Percentiles rank a stretch among this genome's conserved stretches.
These are phyloP conservation scores for Xiphorhynchus elegans DNA, from an alignment of 2,113 vertebrate genomes.

Conservation along the genomic window DNA sequence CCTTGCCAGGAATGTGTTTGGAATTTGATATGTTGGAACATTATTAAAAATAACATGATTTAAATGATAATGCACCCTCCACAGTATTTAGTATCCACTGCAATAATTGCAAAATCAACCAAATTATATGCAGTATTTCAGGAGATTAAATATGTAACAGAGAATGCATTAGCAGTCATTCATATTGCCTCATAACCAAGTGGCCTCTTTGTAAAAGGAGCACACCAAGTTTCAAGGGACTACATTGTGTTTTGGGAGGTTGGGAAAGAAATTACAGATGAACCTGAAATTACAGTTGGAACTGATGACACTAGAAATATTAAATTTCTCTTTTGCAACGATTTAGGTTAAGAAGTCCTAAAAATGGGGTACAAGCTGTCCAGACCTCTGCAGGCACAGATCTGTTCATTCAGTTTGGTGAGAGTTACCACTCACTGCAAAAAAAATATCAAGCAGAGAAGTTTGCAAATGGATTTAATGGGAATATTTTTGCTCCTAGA, in stretches of 20 bases:
- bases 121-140: not conserved
- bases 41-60: not conserved
- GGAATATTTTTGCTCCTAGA: not conserved
- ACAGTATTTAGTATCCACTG: not conserved
- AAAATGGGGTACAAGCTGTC: not conserved
- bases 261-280: not conserved
- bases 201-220: not conserved
- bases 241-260: not conserved
- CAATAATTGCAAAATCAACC: not conserved
- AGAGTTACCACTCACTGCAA: not conserved
- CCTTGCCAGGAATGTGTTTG: not conserved
- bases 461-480: not conserved
- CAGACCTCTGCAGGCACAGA: not conserved
- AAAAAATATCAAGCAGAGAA: not conserved
- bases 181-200: not conserved
- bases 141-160: not conserved
- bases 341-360: not conserved
- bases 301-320: not conserved
- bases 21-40: not conserved
- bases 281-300: not conserved
- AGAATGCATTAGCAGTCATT: not conserved
- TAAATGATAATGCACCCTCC: not conserved
- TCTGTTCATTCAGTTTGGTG: not conserved
- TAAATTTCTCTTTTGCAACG: not conserved
- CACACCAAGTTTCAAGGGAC: not conserved